phyloP scores from a whole-genome alignment of 2,797 vertebrate genomes.

The Carapus acus region DNA sequence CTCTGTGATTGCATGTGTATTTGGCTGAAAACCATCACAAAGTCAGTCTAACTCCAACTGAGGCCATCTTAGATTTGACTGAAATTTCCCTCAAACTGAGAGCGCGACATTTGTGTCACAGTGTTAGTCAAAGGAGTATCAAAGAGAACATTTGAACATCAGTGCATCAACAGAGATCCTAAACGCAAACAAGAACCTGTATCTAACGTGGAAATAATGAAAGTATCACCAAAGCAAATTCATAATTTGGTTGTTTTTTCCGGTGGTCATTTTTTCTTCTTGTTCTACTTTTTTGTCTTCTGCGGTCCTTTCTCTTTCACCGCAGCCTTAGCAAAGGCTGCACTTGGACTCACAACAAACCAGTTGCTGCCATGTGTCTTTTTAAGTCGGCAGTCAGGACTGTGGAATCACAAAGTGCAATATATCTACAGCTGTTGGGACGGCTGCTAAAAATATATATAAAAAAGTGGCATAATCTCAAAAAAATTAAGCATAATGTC shows the following conservation, averaged over 20 bases:
- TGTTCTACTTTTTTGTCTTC: conserved; percentile 41
- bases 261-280: conserved; percentile 16
- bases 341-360: neutral
- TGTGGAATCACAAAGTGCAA: neutral
- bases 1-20: conserved; percentile 63
- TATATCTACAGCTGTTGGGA: neutral
- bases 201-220: conserved; percentile 9
- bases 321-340: neutral
- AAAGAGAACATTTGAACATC: conserved; percentile 38
- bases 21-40: conserved; percentile 58
- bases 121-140: conserved; percentile 53
- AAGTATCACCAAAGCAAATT: conserved; percentile 26
- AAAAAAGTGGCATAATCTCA: conserved; percentile 31
- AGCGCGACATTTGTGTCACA: conserved; percentile 34
- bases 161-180: conserved; percentile 34
- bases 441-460: too few relatives aligned
- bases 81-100: conserved; percentile 51
- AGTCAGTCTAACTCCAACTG: conserved; percentile 65
- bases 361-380: neutral
- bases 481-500: conserved; percentile 63
- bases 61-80: conserved; percentile 55
- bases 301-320: conserved; percentile 17
- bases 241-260: conserved; percentile 33
- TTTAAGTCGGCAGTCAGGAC: neutral
- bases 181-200: conserved; percentile 30